A percentile compares a stretch with the other conserved stretches of the same genome.
These are phyloP conservation scores for Drosophila bocki DNA, from an alignment of 1,140 invertebrate species.

Conservation along the genomic window DNA sequence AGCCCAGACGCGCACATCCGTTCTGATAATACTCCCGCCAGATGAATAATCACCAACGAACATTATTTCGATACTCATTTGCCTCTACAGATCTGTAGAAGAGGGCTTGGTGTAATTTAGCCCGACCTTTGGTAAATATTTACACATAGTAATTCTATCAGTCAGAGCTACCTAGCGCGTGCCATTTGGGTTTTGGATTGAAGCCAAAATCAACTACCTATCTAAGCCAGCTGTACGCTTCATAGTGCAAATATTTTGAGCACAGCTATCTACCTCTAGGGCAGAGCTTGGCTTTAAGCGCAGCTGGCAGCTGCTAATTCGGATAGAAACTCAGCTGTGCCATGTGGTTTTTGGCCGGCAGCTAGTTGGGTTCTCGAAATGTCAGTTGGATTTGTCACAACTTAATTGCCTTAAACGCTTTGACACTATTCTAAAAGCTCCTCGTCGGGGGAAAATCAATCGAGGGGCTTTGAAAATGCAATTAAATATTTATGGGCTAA, in stretches of 20 bases:
- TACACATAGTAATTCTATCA: slow-evolving; percentile 4
- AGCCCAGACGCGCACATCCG: slow-evolving; percentile 34
- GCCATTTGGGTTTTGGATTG: slow-evolving; percentile 12
- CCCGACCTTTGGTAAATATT: slow-evolving; percentile 24
- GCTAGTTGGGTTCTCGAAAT: slow-evolving; percentile 10
- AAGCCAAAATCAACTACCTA: slow-evolving; percentile 9
- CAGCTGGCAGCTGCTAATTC: slow-evolving; percentile 35
- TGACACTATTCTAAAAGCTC: slow-evolving; percentile 56
- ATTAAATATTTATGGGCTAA: slow-evolving; percentile 64
- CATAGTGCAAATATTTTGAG: slow-evolving; percentile 16
- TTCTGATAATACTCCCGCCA: slow-evolving; percentile 9
- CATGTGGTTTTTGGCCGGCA: slow-evolving; percentile 1
- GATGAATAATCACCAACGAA: slow-evolving; percentile 6
- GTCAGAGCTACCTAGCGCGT: slow-evolving; percentile 11
- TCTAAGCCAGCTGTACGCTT: slow-evolving; percentile 27
- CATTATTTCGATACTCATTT: not conserved
- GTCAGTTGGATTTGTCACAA: slow-evolving; percentile 40
- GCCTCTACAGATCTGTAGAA: not conserved
- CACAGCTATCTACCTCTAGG: slow-evolving; percentile 25
- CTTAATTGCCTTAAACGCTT: slow-evolving; percentile 38
- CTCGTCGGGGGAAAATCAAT: slow-evolving; percentile 12
- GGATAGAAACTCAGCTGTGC: slow-evolving; percentile 29
- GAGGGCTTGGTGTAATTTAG: not conserved
- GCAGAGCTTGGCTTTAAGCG: slow-evolving; percentile 21
- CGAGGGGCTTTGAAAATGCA: slow-evolving; percentile 8